phyloP scores from a whole-genome alignment of 1,140 invertebrate genomes.

The Drosophila lowei region DNA sequence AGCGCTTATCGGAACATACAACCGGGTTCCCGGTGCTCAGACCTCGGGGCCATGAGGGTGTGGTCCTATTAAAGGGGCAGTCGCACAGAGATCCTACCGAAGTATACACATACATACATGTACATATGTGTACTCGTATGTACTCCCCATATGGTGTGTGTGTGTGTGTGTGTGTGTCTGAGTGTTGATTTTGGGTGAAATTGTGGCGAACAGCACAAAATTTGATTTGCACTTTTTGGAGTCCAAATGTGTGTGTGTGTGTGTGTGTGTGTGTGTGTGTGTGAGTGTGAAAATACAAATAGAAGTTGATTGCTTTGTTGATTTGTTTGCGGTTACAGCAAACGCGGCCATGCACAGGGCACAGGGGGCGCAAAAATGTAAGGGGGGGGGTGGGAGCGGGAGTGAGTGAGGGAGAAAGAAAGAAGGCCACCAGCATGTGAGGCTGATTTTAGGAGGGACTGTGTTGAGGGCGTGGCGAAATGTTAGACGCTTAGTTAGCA shows the following conservation, averaged over 20 bases:
- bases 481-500: conserved; percentile 72
- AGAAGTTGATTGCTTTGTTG: conserved; percentile 81
- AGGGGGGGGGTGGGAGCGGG: no score
- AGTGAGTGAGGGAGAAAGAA: background rate
- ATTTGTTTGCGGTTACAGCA: conserved; percentile 77
- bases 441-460: no score
- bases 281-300: conserved; percentile 76
- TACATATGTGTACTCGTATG: no score
- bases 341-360: conserved; percentile 19
- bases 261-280: conserved; percentile 3
- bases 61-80: conserved; percentile 6
- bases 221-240: conserved; percentile 72
- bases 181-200: conserved; percentile 62
- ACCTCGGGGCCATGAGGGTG: background rate
- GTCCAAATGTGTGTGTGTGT: conserved; percentile 14
- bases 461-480: conserved; percentile 43
- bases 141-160: no score
- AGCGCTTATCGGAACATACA: conserved; percentile 47
- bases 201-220: conserved; percentile 61
- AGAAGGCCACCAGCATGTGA: no score
- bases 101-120: background rate
- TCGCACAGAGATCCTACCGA: conserved; percentile 6
- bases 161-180: conserved; percentile 5
- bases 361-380: no score
- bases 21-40: conserved; percentile 2